Percentiles rank a stretch among this genome's conserved stretches.
These are phyloP conservation scores for Parnassius apollo DNA, from an alignment of 2,888 invertebrate species.

Conservation along the genomic window DNA sequence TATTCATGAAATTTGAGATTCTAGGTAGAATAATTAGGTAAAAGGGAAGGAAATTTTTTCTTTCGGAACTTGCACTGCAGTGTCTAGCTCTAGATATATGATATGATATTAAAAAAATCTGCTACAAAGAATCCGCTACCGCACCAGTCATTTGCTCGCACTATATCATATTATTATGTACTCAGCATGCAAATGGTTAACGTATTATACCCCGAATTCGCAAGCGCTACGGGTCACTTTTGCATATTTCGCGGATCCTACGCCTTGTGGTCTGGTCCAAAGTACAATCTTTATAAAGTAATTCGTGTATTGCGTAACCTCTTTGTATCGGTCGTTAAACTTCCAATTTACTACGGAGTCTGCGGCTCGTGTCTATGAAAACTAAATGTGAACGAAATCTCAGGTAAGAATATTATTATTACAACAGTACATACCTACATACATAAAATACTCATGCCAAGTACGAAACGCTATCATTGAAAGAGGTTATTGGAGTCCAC, in stretches of 20 bases:
- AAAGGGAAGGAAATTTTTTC: too few species aligned
- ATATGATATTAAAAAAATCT: too few species aligned
- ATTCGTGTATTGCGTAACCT: constrained; percentile 37
- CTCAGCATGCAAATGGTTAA: neutral
- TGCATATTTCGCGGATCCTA: constrained; percentile 1
- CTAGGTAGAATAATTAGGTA: too few species aligned
- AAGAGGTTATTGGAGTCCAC: too few species aligned
- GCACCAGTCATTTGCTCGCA: neutral
- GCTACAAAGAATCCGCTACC: neutral
- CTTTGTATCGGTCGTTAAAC: constrained; percentile 42
- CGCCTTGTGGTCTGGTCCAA: neutral
- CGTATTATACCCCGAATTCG: neutral
- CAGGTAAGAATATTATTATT: neutral
- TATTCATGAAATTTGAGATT: too few species aligned
- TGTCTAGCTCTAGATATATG: too few species aligned
- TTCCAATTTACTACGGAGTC: constrained; percentile 21
- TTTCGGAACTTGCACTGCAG: too few species aligned
- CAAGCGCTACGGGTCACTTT: constrained; percentile 3
- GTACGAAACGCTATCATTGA: too few species aligned
- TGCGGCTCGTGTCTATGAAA: neutral
- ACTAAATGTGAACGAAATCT: neutral
- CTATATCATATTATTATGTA: neutral
- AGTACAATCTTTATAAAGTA: constrained; percentile 21
- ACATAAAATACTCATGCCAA: too few species aligned
- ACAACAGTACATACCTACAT: neutral